Percentiles rank a stretch among this genome's conserved stretches.
phyloP scores from a whole-genome alignment of 2,888 invertebrate genomes.

The Tenthredo amoena region DNA sequence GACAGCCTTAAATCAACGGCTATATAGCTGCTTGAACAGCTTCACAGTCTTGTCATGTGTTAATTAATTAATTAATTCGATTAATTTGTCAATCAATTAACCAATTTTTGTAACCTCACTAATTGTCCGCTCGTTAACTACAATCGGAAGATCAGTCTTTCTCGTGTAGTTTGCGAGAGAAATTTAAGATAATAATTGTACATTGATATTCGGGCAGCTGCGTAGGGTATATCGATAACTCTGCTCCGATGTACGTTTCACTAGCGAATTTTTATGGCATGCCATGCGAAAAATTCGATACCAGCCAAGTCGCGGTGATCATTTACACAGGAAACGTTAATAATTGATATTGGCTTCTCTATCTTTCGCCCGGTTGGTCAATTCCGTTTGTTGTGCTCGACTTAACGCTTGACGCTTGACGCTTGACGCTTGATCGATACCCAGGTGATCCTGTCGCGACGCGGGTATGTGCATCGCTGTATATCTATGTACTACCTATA shows the following conservation, averaged over 20 bases:
- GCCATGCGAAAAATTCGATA: neutral
- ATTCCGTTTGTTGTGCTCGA: slow-evolving; percentile 16
- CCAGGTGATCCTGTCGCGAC: neutral
- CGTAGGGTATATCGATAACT: neutral
- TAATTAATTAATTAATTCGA: slow-evolving; percentile 26
- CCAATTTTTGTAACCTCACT: slow-evolving; percentile 14
- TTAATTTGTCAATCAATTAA: slow-evolving; percentile 32
- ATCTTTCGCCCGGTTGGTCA: slow-evolving; percentile 12
- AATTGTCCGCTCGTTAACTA: slow-evolving; percentile 35
- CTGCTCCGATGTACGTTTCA: neutral
- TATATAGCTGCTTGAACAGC: slow-evolving; percentile 20
- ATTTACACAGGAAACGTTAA: slow-evolving; percentile 5
- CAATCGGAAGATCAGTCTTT: slow-evolving; percentile 39
- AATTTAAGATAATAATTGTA: neutral
- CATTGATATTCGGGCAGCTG: neutral
- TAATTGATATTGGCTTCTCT: slow-evolving; percentile 5
- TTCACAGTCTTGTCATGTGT: slow-evolving; percentile 41
- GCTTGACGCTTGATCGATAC: slow-evolving; percentile 9
- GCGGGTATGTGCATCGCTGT: neutral
- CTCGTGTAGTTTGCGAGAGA: neutral
- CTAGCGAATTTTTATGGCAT: neutral
- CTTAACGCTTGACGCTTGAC: neutral
- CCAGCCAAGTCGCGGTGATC: neutral
- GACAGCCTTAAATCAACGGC: slow-evolving; percentile 10
- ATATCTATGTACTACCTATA: neutral